Evolutionary conservation across 2,797 vertebrate species (phyloP).

Genomic region (Coregonus suidteri): DNA sequence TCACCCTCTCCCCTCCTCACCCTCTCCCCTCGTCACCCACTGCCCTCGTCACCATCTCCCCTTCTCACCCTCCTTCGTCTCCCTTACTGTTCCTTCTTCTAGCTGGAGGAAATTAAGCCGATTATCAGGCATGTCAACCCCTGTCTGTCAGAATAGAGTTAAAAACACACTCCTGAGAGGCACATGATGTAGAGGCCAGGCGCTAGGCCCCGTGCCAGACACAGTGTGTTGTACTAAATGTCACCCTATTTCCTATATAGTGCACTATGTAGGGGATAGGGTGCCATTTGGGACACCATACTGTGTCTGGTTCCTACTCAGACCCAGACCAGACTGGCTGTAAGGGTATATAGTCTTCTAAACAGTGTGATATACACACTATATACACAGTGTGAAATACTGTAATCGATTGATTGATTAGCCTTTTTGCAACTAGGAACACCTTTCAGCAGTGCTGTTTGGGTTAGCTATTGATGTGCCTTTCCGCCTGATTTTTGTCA

Average conservation of each 20-base stretch:
- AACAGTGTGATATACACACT: too few species aligned
- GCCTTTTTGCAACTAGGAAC: too few species aligned
- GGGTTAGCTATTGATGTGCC: too few species aligned
- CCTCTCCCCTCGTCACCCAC: neutral
- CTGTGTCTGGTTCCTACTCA: neutral
- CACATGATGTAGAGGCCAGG: slow-evolving; percentile 43
- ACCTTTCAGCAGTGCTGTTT: too few species aligned
- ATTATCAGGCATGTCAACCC: slow-evolving; percentile 55
- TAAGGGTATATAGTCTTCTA: neutral
- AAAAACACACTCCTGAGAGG: slow-evolving; percentile 47
- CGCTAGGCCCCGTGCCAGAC: neutral
- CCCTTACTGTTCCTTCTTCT: neutral
- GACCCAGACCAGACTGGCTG: neutral
- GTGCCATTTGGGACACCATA: neutral
- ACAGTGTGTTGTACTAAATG: neutral
- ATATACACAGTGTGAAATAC: too few species aligned
- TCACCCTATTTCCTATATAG: too few species aligned
- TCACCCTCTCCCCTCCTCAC: too few species aligned
- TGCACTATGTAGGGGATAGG: neutral
- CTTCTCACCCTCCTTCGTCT: neutral
- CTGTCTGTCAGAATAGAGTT: slow-evolving; percentile 50
- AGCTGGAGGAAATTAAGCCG: slow-evolving; percentile 49
- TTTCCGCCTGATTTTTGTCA: too few species aligned
- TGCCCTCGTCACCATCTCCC: too few species aligned
- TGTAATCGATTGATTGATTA: too few species aligned